Percentiles rank a stretch among this genome's conserved stretches.
phyloP scores from a whole-genome alignment of 1,140 invertebrate genomes.

The Alviniconcha marisindica region DNA sequence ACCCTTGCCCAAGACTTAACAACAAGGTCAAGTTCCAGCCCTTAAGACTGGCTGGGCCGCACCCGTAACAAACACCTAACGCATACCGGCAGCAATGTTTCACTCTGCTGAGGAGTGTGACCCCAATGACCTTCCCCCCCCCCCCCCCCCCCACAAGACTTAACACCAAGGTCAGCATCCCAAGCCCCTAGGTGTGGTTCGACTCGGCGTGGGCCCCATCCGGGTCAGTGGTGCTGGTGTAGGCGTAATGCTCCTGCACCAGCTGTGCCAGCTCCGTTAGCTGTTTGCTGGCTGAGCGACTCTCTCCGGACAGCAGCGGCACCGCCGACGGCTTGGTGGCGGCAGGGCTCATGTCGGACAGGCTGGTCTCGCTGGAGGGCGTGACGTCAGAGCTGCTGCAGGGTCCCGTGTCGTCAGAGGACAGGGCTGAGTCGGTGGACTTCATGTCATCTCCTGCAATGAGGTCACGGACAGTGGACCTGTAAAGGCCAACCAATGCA shows the following conservation, averaged over 20 bases:
- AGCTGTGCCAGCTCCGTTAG: constrained; percentile 71
- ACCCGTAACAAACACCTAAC: too few relatives aligned
- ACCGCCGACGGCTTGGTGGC: not conserved
- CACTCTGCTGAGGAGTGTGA: too few relatives aligned
- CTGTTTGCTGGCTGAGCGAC: constrained; percentile 57
- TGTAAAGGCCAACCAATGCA: not conserved
- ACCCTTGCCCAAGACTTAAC: too few relatives aligned
- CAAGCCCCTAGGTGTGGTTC: not conserved
- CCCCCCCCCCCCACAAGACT: not conserved
- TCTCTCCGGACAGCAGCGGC: not conserved
- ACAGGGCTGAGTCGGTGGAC: constrained; percentile 47
- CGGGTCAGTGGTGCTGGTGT: constrained; percentile 1
- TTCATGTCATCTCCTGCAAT: constrained; percentile 33
- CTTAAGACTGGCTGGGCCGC: too few relatives aligned
- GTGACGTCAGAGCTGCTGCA: constrained; percentile 41
- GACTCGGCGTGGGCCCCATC: not conserved
- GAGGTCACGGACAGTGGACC: constrained; percentile 23
- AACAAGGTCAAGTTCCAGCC: too few relatives aligned
- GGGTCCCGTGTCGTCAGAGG: constrained; percentile 42
- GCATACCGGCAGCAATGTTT: too few relatives aligned
- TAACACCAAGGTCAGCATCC: not conserved
- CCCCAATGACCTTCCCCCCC: too few relatives aligned
- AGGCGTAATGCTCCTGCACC: constrained; percentile 69
- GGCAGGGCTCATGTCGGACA: constrained; percentile 53
- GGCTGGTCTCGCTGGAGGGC: constrained; percentile 41